Evolutionary conservation across 2,888 invertebrate genomes (phyloP).

Genomic region (Scaeva pyrastri): DNA sequence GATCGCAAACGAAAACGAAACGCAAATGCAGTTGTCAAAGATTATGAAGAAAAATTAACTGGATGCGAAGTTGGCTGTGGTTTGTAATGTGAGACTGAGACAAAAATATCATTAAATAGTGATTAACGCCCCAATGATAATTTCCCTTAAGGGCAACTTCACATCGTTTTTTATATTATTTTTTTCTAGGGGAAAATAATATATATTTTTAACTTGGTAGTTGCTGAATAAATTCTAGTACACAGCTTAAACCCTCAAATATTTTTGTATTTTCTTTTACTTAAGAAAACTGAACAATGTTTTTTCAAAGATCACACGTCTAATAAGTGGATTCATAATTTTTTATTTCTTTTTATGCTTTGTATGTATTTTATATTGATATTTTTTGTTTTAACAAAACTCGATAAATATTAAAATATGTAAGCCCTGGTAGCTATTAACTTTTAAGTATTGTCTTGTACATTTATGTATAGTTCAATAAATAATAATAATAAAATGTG

Average conservation of each 20-base stretch:
- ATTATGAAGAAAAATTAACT: not conserved
- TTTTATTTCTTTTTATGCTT: too few species aligned
- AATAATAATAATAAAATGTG: slow-evolving; percentile 17
- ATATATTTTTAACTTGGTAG: too few species aligned
- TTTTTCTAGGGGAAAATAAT: not conserved
- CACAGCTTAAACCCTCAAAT: too few species aligned
- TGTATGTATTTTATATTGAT: too few species aligned
- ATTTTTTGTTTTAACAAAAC: too few species aligned
- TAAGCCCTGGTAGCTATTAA: too few species aligned
- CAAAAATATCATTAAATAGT: not conserved
- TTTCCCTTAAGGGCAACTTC: slow-evolving; percentile 2
- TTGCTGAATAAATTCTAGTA: too few species aligned
- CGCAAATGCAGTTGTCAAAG: slow-evolving; percentile 11
- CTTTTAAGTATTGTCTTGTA: slow-evolving; percentile 6
- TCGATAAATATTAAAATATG: too few species aligned
- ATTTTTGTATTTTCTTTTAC: too few species aligned
- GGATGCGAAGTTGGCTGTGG: slow-evolving; percentile 36
- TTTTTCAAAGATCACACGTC: too few species aligned
- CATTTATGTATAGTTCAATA: slow-evolving; percentile 2
- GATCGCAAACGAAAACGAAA: not conserved
- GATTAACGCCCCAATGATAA: slow-evolving; percentile 25
- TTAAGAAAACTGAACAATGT: too few species aligned
- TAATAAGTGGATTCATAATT: too few species aligned
- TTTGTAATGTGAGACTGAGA: not conserved
- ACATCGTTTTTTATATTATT: not conserved